Percentiles rank a stretch among this genome's conserved stretches.
Conservation (phyloP, 53 echinoderm and acorn worm species). For the Echinarachnius parma region DNA sequence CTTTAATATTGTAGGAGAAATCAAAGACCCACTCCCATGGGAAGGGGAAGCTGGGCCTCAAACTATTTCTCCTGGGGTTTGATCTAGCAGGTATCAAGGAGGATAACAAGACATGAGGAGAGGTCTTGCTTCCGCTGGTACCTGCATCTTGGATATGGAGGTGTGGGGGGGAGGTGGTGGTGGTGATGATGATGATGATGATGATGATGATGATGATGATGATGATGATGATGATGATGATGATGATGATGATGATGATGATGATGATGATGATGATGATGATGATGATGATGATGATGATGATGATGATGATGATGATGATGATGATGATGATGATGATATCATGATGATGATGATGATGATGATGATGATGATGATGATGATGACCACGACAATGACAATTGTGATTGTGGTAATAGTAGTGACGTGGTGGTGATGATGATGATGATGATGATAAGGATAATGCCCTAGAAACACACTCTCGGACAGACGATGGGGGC, state of each 20-base stretch:
- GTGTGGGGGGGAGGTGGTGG: no score
- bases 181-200: not conserved
- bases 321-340: not conserved
- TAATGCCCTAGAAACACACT: no score
- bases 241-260: conserved; percentile 6
- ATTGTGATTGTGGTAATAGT: not conserved
- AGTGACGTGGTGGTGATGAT: not conserved
- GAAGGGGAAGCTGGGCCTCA: no score
- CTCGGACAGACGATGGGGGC: no score
- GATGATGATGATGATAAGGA: not conserved
- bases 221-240: conserved; percentile 6
- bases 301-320: not conserved
- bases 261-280: not conserved
- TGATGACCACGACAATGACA: not conserved
- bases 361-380: not conserved
- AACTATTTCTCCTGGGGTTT: no score
- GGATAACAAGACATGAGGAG: no score
- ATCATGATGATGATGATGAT: no score
- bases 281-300: not conserved
- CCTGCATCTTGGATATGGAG: no score
- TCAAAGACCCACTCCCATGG: no score
- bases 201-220: not conserved
- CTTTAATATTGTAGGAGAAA: no score
- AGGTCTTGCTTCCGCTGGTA: no score
- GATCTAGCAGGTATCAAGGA: no score